Conservation (phyloP, 1,140 invertebrate genomes). For the Lepidostoma basale region DNA sequence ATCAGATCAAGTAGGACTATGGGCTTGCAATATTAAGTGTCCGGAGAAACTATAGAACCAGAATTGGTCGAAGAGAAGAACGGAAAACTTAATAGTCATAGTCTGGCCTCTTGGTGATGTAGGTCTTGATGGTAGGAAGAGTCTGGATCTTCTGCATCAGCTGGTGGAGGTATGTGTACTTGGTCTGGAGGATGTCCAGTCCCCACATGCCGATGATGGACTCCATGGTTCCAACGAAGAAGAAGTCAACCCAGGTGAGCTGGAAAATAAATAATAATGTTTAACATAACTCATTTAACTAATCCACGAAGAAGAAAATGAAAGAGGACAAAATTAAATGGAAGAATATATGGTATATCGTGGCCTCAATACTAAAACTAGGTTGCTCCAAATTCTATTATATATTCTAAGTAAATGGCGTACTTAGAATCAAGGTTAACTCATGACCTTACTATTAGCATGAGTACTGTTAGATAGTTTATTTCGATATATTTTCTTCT, state of each 20-base stretch:
- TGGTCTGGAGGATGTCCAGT: conserved; percentile 48
- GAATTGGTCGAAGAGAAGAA: not conserved
- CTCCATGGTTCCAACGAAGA: conserved; percentile 52
- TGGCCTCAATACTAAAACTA: no score
- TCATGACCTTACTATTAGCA: no score
- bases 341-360: not conserved
- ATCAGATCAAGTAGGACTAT: no score
- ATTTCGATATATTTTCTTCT: no score
- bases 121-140: conserved; percentile 52
- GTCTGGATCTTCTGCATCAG: conserved; percentile 48
- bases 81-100: conserved; percentile 16
- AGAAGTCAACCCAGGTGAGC: conserved; percentile 55
- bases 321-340: not conserved
- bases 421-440: no score
- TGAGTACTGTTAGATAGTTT: no score
- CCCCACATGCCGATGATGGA: conserved; percentile 49
- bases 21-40: no score
- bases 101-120: conserved; percentile 47
- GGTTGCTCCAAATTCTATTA: not conserved
- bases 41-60: no score
- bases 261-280: conserved; percentile 43
- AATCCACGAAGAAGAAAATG: not conserved
- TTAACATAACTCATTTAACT: not conserved
- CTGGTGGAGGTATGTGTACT: conserved; percentile 49
- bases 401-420: not conserved